Base-by-base conservation (phyloP, 2,797 vertebrate genomes). In the Oreochromis grahami region DNA sequence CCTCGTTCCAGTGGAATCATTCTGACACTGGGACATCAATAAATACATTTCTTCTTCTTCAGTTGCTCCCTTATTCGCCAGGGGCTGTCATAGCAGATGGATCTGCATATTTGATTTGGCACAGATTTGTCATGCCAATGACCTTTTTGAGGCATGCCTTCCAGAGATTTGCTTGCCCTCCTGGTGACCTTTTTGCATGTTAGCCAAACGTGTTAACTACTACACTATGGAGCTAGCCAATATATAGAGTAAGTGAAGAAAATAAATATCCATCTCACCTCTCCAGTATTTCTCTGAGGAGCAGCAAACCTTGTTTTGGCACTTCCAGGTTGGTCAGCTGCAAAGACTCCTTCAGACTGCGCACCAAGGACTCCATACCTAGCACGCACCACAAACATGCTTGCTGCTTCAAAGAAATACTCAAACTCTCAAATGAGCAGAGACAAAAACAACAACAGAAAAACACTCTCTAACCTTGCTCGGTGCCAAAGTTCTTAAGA, bases 341-440 rank as follows among this genome's bases (percentile, higher is more conserved):
- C 88, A 98, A 91, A 84, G 95, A 94, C 87, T 90, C 93, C 60
- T 95, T 97, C 50, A 99, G 95, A 94, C 98, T 98, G 85, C 96
- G 97, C 91, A 99, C 91, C 86, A 99, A 88, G 26, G 97, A 96
- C 91, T 99, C 98, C 14, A 99, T 97, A 72, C 98, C 98, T 99
- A 79, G 52, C 10, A 88, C 56, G 85, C 80, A 91, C 45, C 52
- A 60, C 14, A 78, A 45, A 78, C n/a, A 88, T 51, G 88, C 76
- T 91, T 51, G 78, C 29, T 52, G 10, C 32, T 8, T 81, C 24
- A 60, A 76, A 88, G 41, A 48, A 70, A 87, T 10, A 60, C 63
- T 81, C 45, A 21, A 58, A 38, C 60, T 81, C 55, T 85, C 51
- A 72, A 48, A 82, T 63, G 65, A 76, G 6, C 48, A 58, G 14